Base-by-base conservation (phyloP, 2,113 vertebrate species). In the Rhinogobius similis region DNA sequence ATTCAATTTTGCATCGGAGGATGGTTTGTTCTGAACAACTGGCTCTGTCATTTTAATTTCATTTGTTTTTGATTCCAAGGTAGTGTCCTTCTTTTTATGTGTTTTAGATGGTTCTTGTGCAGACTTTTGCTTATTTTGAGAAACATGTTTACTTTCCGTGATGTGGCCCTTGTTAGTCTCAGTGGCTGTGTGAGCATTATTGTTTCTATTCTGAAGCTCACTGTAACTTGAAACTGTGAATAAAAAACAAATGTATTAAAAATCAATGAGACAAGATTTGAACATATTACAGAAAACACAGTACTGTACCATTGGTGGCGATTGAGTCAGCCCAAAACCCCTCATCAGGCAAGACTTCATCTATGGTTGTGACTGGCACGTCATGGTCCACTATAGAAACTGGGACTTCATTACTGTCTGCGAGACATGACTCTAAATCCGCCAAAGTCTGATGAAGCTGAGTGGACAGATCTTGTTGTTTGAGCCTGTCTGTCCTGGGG, bases 311-410 rank as follows among this genome's bases (percentile, higher is more conserved):
- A 21, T 43, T 39, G 38, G 21, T 21, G 16, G 18, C 65, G 5
- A 50, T 50, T 20, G 70, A 53, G 12, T 72, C 78, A 64, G 84
- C 46, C 24, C 76, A 73, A 55, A 3, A 67, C 18, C 23, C 75
- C 68, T 82, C 81, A 26, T 91, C 76, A 66, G 94, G 93, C 56
- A 91, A 82, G 72, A 93, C 87, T 79, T 95, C 94, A 78, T 97
- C 96, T 46, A 98, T 98, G 62, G 95, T 86, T 1, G 98, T 98
- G 68, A 99, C 94, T 24, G 98, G 98, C 82, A 98, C 92, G 24
- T 92, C 76, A 84, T 88, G n/a, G n/a, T 89, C 83, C 58, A 91
- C 78, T 12, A 92, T 76, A 32, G 89, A 82, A 23, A 88, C 50
- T 0, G 87, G 73, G 5, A 87, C 76, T 1, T 27, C 7, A 52